Conservation (phyloP, 2,113 vertebrate genomes). For the Hipposideros armiger region DNA sequence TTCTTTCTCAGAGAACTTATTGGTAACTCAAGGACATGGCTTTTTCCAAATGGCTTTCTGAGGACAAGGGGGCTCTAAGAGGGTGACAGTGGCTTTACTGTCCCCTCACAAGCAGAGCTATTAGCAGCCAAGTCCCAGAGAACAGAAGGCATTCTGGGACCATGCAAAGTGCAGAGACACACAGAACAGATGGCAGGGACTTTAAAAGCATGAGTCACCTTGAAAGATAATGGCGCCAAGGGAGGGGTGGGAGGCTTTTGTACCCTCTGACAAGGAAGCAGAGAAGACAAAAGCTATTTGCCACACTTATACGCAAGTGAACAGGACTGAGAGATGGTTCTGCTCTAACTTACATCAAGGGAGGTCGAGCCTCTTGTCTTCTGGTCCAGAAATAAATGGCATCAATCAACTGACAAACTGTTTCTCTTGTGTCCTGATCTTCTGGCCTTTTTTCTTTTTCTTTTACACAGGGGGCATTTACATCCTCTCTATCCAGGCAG, state of each 20-base stretch:
- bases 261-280: constrained; percentile 56
- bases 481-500: background rate
- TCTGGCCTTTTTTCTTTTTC: background rate
- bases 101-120: background rate
- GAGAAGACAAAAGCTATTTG: constrained; percentile 69
- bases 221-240: constrained; percentile 54
- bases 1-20: background rate
- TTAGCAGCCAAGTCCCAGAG: background rate
- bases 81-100: background rate
- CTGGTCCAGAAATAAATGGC: constrained; percentile 67
- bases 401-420: constrained; percentile 52
- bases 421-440: constrained; percentile 34
- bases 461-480: background rate
- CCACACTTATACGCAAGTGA: background rate
- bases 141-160: constrained; percentile 70
- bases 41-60: constrained; percentile 29
- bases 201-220: constrained; percentile 66
- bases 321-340: background rate
- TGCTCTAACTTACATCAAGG: constrained; percentile 47
- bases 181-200: constrained; percentile 60
- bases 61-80: background rate
- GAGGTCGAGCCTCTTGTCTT: constrained; percentile 51
- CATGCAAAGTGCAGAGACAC: background rate
- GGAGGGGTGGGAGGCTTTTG: constrained; percentile 4
- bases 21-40: background rate